A percentile compares a stretch with the other conserved stretches of the same genome.
Conservation (phyloP, 2,797 vertebrate genomes). For the Sebastes miniatus region DNA sequence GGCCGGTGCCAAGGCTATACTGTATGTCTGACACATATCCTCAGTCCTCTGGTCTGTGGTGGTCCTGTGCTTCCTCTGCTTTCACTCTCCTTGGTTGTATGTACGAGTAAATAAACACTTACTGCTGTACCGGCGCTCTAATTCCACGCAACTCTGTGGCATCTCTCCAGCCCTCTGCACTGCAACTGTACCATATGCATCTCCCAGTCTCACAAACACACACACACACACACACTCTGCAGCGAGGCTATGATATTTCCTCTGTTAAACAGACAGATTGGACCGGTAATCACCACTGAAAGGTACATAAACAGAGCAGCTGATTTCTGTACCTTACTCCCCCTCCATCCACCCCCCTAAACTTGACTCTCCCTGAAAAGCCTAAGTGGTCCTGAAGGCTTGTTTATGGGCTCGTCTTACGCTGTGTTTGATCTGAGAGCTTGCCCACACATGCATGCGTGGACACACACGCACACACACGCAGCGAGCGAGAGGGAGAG, state of each 20-base stretch:
- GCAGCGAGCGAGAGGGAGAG: constrained; percentile 57
- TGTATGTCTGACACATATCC: constrained; percentile 66
- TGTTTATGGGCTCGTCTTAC: constrained; percentile 89
- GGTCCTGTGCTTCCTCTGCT: constrained; percentile 70
- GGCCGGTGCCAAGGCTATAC: constrained; percentile 47
- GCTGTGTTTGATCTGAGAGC: constrained; percentile 84
- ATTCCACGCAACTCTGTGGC: constrained; percentile 61
- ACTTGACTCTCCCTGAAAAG: constrained; percentile 65
- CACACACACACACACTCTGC: constrained; percentile 28
- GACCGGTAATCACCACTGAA: constrained; percentile 88
- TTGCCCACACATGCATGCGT: constrained; percentile 77
- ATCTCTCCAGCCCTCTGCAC: constrained; percentile 51
- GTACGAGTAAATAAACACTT: constrained; percentile 77
- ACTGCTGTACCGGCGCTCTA: constrained; percentile 50
- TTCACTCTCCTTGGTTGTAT: constrained; percentile 53
- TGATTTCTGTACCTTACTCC: constrained; percentile 76
- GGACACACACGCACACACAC: constrained; percentile 45
- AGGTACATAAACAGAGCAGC: constrained; percentile 88
- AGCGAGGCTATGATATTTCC: constrained; percentile 80
- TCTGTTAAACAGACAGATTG: constrained; percentile 83
- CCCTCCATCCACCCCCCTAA: constrained; percentile 28
- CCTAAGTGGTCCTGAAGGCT: constrained; percentile 89
- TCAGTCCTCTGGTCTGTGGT: constrained; percentile 57
- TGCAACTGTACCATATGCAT: constrained; percentile 58
- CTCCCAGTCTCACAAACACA: constrained; percentile 41